Evolutionary conservation across 2,797 vertebrate genomes (phyloP), one percentile per base, ranked within the genome.

Genomic region (Hyperoplus lanceolatus): DNA sequence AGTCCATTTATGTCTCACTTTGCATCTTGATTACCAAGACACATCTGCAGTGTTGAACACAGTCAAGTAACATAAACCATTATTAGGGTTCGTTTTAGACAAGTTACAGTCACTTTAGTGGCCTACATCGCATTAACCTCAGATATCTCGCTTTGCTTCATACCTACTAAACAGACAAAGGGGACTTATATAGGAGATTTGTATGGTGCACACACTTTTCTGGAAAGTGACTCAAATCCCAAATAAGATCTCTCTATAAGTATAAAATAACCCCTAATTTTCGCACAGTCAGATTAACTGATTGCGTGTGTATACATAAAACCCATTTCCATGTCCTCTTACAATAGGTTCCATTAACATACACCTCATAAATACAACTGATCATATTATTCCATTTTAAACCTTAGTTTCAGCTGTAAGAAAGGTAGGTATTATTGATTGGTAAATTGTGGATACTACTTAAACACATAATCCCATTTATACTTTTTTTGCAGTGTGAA

Each of bases 131-230:
- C 73, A 80, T 75, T 57, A 72, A 53, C 63, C 2, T 67, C 42
- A 64, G 38, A 73, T 77, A 53, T 68, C 71, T 73, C 67, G 42
- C 36, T 81, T 83, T 67, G 58, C 71, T 86, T 80, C 76, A 74
- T 69, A 82, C 79, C 79, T 70, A 63, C 81, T 81, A 88, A 87
- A 79, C 73, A n/a, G 77, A 75, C 75, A 75, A 73, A 43, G 12
- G 73, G 80, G 74, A 80, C 74, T 70, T 76, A 10, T 58, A 70
- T 46, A 77, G 62, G 53, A 21, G 13, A 18, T 59, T 53, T 73
- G 70, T 79, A 79, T 65, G 21, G 55, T 29, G 16, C 57, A 72
- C 48, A 70, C 48, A 70, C 46, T 76, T 18, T 53, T 88, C 76
- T 79, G 46, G 16, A 60, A 75, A 77, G 50, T 65, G 73, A 50